Conservation (phyloP, 2,113 vertebrate genomes). For the Indri indri region DNA sequence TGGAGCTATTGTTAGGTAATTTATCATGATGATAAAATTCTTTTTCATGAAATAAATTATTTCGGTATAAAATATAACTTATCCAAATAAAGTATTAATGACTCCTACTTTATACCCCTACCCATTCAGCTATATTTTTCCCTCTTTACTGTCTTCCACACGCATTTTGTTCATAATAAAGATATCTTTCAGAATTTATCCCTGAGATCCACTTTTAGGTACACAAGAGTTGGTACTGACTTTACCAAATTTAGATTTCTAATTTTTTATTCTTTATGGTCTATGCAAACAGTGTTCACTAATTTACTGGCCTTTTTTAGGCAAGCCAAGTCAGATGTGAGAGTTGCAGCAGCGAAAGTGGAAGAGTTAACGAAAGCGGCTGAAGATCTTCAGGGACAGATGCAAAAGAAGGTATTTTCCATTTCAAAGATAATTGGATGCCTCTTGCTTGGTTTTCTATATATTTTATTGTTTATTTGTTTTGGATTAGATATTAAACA, state of each 20-base stretch:
- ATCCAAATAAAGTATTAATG: neutral
- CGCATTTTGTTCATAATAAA: conserved; percentile 6
- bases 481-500: neutral
- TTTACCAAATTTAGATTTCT: neutral
- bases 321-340: conserved; percentile 89
- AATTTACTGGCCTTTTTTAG: conserved; percentile 80
- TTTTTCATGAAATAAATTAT: conserved; percentile 12
- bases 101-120: neutral
- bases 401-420: conserved; percentile 88
- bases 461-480: neutral
- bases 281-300: neutral
- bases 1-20: neutral
- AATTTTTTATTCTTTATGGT: neutral
- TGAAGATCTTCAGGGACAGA: conserved; percentile 87
- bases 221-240: neutral
- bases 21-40: neutral
- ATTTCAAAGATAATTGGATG: neutral
- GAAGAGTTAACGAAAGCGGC: conserved; percentile 89
- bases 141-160: neutral
- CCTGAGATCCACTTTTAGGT: neutral
- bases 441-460: neutral
- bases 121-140: neutral
- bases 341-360: conserved; percentile 87
- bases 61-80: neutral
- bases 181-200: neutral